phyloP scores from a whole-genome alignment of 1,140 invertebrate genomes.

The Caenorhabditis tropicalis region DNA sequence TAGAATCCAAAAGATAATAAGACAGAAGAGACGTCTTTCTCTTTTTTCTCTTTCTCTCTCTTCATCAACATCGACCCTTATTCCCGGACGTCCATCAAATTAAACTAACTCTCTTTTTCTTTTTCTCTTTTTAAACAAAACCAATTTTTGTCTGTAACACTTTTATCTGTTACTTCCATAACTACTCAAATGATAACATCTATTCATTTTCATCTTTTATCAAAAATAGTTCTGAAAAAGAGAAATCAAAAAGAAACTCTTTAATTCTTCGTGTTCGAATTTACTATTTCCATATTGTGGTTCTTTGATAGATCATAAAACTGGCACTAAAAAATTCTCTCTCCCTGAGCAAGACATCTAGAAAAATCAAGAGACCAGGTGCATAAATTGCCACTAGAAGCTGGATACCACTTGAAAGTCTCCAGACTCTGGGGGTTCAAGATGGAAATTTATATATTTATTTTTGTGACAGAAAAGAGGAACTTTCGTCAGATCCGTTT shows the following conservation, averaged over 20 bases:
- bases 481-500: constrained; percentile 32
- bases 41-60: constrained; percentile 14
- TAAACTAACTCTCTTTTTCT: constrained; percentile 17
- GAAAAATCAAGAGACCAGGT: constrained; percentile 12
- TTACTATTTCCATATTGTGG: neutral
- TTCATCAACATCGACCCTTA: constrained; percentile 12
- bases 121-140: neutral
- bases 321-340: constrained; percentile 1
- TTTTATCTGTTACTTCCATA: neutral
- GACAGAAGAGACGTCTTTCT: neutral
- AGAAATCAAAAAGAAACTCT: neutral
- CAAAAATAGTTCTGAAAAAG: neutral
- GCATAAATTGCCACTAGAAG: constrained; percentile 30
- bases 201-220: neutral
- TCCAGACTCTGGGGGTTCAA: neutral
- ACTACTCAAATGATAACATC: neutral
- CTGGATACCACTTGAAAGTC: constrained; percentile 5
- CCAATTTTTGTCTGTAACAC: neutral
- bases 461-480: neutral
- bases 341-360: neutral
- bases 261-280: neutral
- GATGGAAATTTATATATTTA: constrained; percentile 13
- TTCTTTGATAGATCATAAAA: neutral
- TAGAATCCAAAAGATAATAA: constrained; percentile 30
- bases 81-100: constrained; percentile 27